Percentiles rank a stretch among this genome's conserved stretches.
Conservation (phyloP, 2,888 invertebrate genomes). For the Hyposoter didymator region DNA sequence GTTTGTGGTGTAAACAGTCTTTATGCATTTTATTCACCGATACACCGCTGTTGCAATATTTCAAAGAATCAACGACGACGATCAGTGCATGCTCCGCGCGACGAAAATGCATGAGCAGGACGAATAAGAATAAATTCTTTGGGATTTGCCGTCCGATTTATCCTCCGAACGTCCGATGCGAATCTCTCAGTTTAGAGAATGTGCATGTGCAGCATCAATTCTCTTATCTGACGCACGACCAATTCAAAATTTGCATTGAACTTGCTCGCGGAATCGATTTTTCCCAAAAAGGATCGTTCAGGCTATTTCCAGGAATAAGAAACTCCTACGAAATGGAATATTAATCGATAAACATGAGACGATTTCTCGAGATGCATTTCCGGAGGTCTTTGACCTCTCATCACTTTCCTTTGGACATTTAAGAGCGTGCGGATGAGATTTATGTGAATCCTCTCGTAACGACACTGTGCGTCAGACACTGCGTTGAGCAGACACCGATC, state of each 20-base stretch:
- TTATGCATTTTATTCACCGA: not conserved
- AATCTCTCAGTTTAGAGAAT: not conserved
- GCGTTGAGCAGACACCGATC: not conserved
- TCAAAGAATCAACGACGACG: not conserved
- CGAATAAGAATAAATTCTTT: not conserved
- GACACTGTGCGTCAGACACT: slow-evolving; percentile 7
- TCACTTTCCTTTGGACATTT: slow-evolving; percentile 59
- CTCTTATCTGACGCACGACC: not conserved
- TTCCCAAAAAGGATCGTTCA: not conserved
- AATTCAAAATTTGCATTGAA: not conserved
- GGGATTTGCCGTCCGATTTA: too few relatives aligned
- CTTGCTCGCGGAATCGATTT: not conserved
- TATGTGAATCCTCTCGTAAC: slow-evolving; percentile 49
- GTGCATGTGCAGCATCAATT: not conserved
- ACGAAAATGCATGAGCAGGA: not conserved
- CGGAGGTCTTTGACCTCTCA: slow-evolving; percentile 56
- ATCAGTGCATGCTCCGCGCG: not conserved
- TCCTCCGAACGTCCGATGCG: too few relatives aligned
- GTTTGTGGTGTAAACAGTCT: not conserved
- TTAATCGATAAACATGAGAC: slow-evolving; percentile 42
- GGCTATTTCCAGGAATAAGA: not conserved
- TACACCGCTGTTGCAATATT: not conserved
- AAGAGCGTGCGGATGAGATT: slow-evolving; percentile 42
- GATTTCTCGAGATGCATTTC: slow-evolving; percentile 33
- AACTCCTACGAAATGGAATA: not conserved